These are phyloP conservation scores for Ectropis crepuscularia DNA, from an alignment of 2,888 invertebrate genomes.

Conservation along the genomic window DNA sequence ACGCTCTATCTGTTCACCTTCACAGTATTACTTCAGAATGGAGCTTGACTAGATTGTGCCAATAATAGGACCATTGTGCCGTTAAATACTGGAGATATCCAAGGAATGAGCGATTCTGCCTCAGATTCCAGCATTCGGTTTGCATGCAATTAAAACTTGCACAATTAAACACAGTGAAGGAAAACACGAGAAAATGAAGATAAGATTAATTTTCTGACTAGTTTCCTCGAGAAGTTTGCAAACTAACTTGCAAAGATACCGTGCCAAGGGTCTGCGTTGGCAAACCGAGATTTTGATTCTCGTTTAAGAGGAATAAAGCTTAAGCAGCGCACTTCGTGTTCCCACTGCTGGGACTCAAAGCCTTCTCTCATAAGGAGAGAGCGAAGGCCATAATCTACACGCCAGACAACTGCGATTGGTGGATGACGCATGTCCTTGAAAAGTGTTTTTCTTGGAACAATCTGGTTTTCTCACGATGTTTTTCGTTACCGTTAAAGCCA, in stretches of 20 bases:
- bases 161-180: constrained; percentile 73
- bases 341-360: no score
- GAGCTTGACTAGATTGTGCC: background rate
- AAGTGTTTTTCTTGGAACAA: no score
- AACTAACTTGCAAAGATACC: constrained; percentile 61
- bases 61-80: constrained; percentile 10
- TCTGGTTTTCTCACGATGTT: no score
- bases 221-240: constrained; percentile 62
- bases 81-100: constrained; percentile 30
- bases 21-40: no score
- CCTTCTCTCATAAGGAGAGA: no score
- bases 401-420: no score
- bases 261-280: constrained; percentile 46
- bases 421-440: no score
- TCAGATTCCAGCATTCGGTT: constrained; percentile 63
- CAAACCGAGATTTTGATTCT: constrained; percentile 45
- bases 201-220: constrained; percentile 78
- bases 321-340: no score
- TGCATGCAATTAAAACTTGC: constrained; percentile 80
- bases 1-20: no score
- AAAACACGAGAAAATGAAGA: constrained; percentile 76
- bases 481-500: no score
- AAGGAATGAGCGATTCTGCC: constrained; percentile 54
- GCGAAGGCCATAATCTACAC: no score
- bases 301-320: constrained; percentile 48